Base-by-base conservation (phyloP, 2,888 invertebrate genomes). In the Lapara coniferarum region DNA sequence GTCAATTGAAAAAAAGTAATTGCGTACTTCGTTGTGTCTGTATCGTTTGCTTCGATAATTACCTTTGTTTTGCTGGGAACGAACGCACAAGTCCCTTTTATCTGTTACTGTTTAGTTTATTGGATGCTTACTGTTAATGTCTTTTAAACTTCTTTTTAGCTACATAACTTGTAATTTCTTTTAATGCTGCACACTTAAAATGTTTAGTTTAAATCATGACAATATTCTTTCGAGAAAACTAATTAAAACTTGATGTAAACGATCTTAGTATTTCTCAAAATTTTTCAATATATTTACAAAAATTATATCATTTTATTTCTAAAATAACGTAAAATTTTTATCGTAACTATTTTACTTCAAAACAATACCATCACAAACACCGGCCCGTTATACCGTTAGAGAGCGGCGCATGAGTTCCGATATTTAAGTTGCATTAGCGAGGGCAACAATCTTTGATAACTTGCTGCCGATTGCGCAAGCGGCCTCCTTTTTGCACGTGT, bases 381-480 rank as follows among this genome's bases (percentile, higher is more conserved):
- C 82, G 75, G 78, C 72, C 72, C 71, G 70, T 63, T 77, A 76
- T 85, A 87, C 92, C 91, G 90, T 91, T 92, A 90, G 81, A 81
- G 80, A 84, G 81, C 84, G 82, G 81, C 75, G 80, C 77, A 76
- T 77, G 78, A 81, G 80, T 77, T 73, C 63, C 49, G 73, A 81
- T 82, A 83, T 84, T 85, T 84, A 78, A 80, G 80, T 81, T 83
- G 82, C 84, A 87, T 86, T 87, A 81, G 84, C 74, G 85, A 85
- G 87, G 87, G 88, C 89, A 89, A 88, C 85, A 89, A 85, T 91
- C 90, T 90, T 86, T 85, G 89, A 88, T 88, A 88, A 86, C 82
- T 85, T 76, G 79, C 80, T 79, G 79, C 74, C 77, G 82, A 85
- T 92, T 92, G 88, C 87, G 87, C 86, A 91, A 92, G 79, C 83